Base-by-base conservation (phyloP, 2,888 invertebrate genomes). In the Pseudoips prasinana region DNA sequence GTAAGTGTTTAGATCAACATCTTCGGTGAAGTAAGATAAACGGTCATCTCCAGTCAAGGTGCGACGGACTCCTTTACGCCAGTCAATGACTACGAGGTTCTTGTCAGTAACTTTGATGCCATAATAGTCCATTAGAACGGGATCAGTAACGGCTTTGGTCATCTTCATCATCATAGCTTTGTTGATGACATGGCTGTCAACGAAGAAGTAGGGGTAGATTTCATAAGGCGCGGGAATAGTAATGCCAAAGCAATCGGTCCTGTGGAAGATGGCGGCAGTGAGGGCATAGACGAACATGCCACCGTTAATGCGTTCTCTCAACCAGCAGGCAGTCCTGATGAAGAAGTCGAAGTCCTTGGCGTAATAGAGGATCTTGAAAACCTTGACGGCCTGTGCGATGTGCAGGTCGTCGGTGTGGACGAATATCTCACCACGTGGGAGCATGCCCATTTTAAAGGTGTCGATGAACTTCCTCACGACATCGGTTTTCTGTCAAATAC, bases 201-300 rank as follows among this genome's bases (percentile, higher is more conserved):
- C 92, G 89, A 94, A 95, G 79, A 92, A 91, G 73, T 94, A 91
- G 1, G 95, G 95, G 78, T 92, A 91, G 71, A 95, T 91, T 78
- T 95, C 95, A 67, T 95, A 95, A 23, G 92, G 91, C 11, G 94
- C 90, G 10, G 95, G 95, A 10, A 95, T 72, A 25, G 91, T 85
- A 48, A 95, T 81, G 27, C 92, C 93, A 38, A 89, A 83, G 72
- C 92, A 91, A 64, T 94, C 94, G 3, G 73, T 67, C 28, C 93
- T 90, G 70, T 94, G 93, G 69, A 93, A 90, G 28, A 94, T 86
- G 39, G 94, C 93, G 40, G 91, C 88, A 28, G 91, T 91, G 48
- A 93, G 76, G 7, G 94, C 92, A 60, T 94, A 93, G 39, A 93
- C 89, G 74, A 94, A 95, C 88, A 94, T 91, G 59, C 92, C 94